These are phyloP conservation scores for Bombus haemorrhoidalis DNA, from an alignment of 1,140 invertebrate genomes.

Conservation along the genomic window DNA sequence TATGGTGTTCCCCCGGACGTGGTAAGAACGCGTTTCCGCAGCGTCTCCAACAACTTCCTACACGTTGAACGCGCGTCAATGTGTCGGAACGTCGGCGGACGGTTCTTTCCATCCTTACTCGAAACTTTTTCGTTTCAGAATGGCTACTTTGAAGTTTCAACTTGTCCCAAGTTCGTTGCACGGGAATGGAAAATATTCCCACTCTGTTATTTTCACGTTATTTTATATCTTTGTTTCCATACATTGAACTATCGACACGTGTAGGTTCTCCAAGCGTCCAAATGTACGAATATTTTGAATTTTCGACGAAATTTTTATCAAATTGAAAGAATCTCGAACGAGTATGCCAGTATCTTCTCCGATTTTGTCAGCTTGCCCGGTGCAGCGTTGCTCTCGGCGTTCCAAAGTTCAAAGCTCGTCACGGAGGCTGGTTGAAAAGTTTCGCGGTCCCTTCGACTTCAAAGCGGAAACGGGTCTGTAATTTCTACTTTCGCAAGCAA, in stretches of 20 bases:
- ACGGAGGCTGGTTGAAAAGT: slow-evolving; percentile 18
- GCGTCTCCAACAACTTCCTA: background rate
- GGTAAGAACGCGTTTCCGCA: slow-evolving; percentile 7
- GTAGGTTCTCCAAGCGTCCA: no score
- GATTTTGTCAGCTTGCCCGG: background rate
- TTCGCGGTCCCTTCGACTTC: slow-evolving; percentile 18
- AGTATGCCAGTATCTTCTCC: no score
- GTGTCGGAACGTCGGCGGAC: background rate
- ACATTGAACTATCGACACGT: no score
- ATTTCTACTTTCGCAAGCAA: slow-evolving; percentile 46
- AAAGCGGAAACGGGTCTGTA: slow-evolving; percentile 41
- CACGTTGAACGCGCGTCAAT: slow-evolving; percentile 3
- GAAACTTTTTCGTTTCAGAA: background rate
- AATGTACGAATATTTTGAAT: no score
- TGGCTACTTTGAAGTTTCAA: background rate
- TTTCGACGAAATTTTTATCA: background rate
- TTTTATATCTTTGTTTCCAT: background rate
- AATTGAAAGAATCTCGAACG: background rate
- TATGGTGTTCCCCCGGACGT: background rate
- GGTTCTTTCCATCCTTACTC: background rate
- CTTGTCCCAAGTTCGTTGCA: background rate
- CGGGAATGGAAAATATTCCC: background rate
- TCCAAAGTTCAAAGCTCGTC: background rate
- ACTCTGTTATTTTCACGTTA: background rate
- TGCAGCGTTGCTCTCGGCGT: background rate